Percentiles rank a stretch among this genome's conserved stretches.
These are phyloP conservation scores for Batillaria attramentaria DNA, from an alignment of 1,140 invertebrate genomes.

Conservation along the genomic window DNA sequence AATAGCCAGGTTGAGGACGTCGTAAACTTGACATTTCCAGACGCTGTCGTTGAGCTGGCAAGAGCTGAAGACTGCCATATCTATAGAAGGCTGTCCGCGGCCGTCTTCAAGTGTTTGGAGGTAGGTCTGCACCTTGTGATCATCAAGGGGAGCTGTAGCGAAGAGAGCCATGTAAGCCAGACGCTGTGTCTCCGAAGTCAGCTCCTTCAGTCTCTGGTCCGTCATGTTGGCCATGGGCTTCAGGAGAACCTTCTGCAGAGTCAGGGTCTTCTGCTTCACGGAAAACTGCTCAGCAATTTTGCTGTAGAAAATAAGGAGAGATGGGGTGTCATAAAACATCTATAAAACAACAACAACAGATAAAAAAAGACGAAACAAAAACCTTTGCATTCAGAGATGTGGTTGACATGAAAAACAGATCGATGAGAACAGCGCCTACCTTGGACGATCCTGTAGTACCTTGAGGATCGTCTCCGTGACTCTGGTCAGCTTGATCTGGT, in stretches of 20 bases:
- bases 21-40: not conserved
- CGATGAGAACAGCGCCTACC: not conserved
- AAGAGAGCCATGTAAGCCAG: not conserved
- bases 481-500: slow-evolving; percentile 21
- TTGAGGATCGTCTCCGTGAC: not conserved
- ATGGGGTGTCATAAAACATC: not conserved
- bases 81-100: not conserved
- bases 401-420: not conserved
- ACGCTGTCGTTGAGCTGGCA: not conserved
- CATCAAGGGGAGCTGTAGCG: not conserved
- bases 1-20: not conserved
- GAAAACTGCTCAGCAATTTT: not conserved
- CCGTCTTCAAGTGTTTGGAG: not conserved
- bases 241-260: not conserved
- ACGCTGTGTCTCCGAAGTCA: not conserved
- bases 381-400: not conserved
- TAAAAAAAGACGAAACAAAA: not conserved
- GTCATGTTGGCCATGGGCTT: not conserved
- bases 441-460: not conserved
- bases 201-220: not conserved
- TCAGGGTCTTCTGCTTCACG: too few relatives aligned
- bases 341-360: not conserved
- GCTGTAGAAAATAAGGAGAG: not conserved
- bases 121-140: not conserved
- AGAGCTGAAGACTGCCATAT: not conserved